Evolutionary conservation across 2,797 vertebrate species (phyloP).

Genomic region (Acrocephalus scirpaceus): DNA sequence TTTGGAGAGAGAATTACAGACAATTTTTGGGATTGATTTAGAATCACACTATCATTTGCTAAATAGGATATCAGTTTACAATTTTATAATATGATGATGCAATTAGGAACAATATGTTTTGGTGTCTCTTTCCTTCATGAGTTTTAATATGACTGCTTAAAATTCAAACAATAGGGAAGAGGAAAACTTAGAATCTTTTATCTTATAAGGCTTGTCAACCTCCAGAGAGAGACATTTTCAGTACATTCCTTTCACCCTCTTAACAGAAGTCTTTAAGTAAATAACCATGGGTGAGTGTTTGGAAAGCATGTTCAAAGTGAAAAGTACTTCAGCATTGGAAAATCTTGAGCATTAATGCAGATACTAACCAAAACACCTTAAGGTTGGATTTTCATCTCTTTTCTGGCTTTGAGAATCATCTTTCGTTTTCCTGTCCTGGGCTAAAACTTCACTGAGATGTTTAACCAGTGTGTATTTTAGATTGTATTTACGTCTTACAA

Average conservation of each 20-base stretch:
- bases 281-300: conserved; percentile 33
- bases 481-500: background rate
- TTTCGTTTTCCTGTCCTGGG: background rate
- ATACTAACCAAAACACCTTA: background rate
- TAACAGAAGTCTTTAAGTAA: conserved; percentile 34
- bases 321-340: background rate
- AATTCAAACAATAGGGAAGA: background rate
- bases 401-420: background rate
- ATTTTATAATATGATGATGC: background rate
- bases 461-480: background rate
- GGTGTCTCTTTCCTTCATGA: background rate
- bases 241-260: conserved; percentile 40
- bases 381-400: background rate
- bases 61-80: conserved; percentile 12
- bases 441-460: background rate
- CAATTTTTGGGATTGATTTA: background rate
- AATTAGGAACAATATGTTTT: background rate
- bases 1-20: background rate
- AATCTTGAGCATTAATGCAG: background rate
- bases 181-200: background rate
- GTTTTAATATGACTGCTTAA: background rate
- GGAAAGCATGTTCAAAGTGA: conserved; percentile 3
- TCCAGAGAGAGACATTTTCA: background rate
- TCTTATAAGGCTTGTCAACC: background rate
- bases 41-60: background rate